Conservation (phyloP, 2,888 invertebrate genomes). For the Tridacna gigas region DNA sequence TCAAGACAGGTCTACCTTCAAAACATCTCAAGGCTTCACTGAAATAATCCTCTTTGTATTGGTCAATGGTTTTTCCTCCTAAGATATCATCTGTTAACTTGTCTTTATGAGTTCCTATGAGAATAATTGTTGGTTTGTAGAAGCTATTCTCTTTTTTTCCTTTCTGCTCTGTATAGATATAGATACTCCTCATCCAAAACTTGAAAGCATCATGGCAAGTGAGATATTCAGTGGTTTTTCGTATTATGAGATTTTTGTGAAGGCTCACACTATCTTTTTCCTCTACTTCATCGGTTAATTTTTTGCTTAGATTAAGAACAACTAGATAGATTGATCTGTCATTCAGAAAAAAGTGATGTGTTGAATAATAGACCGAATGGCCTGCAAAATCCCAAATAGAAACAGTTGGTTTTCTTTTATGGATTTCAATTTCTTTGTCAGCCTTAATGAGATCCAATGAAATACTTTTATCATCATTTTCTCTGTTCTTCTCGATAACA, state of each 20-base stretch:
- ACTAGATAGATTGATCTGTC: conserved; percentile 49
- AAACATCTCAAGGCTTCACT: conserved; percentile 44
- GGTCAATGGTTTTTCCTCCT: conserved; percentile 15
- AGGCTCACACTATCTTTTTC: neutral
- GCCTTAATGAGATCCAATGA: neutral
- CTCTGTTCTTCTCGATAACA: no score
- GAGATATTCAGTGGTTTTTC: conserved; percentile 17
- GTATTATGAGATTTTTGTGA: neutral
- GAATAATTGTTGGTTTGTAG: conserved; percentile 42
- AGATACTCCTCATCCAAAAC: conserved; percentile 55
- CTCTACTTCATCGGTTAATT: neutral
- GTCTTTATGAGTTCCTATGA: conserved; percentile 57
- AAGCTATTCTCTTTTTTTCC: neutral
- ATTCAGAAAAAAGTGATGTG: conserved; percentile 56
- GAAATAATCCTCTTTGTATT: conserved; percentile 33
- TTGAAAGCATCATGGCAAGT: conserved; percentile 53
- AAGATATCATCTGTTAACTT: conserved; percentile 40
- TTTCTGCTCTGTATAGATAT: conserved; percentile 44
- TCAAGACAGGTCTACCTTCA: conserved; percentile 5
- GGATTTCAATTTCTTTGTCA: no score
- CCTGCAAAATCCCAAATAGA: conserved; percentile 51
- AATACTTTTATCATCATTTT: neutral
- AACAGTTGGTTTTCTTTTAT: conserved; percentile 34
- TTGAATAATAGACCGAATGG: conserved; percentile 44
- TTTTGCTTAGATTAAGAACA: conserved; percentile 43